Evolutionary conservation across 2,888 invertebrate species (phyloP).

Genomic region (Luffia ferchaultella): DNA sequence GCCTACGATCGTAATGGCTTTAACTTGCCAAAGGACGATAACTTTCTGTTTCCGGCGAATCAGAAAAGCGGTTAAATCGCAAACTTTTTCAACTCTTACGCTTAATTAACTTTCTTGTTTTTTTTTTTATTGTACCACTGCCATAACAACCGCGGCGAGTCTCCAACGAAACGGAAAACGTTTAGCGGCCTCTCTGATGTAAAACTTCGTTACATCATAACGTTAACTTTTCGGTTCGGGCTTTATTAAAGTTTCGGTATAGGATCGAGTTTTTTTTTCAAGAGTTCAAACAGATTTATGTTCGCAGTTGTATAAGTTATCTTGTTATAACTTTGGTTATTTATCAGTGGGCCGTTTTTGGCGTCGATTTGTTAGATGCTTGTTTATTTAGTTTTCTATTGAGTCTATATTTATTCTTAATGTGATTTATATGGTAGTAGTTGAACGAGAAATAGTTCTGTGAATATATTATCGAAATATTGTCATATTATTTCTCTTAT

Average conservation of each 20-base stretch:
- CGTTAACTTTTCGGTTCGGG: neutral
- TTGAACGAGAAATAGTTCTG: neutral
- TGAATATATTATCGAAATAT: no score
- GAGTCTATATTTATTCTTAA: neutral
- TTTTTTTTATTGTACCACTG: neutral
- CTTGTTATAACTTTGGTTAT: constrained; percentile 8
- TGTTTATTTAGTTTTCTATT: neutral
- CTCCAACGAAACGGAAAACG: neutral
- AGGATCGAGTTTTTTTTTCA: constrained; percentile 1
- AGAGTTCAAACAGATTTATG: constrained; percentile 6
- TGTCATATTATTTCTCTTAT: no score
- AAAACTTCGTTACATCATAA: neutral
- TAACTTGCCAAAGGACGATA: neutral
- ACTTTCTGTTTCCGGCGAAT: neutral
- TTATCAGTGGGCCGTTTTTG: constrained; percentile 1
- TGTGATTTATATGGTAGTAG: neutral
- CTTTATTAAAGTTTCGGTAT: neutral
- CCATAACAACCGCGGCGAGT: neutral
- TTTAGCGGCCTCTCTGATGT: neutral
- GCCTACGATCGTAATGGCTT: neutral
- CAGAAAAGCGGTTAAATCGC: neutral
- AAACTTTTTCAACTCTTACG: constrained; percentile 1
- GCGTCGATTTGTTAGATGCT: neutral
- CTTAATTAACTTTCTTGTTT: constrained; percentile 2
- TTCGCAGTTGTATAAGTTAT: constrained; percentile 6